Percentiles rank a stretch among this genome's conserved stretches.
phyloP scores from a whole-genome alignment of 2,113 vertebrate genomes.

The Procavia capensis region DNA sequence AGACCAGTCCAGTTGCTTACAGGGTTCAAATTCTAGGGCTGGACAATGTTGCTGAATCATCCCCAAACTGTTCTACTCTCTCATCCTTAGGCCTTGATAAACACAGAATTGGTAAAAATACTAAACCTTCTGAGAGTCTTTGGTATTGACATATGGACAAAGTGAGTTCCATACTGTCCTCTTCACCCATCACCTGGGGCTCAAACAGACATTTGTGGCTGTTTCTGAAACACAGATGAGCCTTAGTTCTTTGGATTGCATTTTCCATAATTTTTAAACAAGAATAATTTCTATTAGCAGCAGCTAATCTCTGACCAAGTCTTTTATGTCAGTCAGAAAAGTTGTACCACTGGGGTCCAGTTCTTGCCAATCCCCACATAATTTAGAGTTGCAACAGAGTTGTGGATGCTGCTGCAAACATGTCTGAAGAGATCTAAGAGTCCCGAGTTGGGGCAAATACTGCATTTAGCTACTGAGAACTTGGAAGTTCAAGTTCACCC shows the following conservation, averaged over 20 bases:
- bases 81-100: neutral
- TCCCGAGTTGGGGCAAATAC: too few relatives aligned
- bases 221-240: neutral
- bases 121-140: neutral
- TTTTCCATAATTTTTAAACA: neutral
- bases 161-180: neutral
- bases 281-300: neutral
- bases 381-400: neutral
- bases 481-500: too few relatives aligned
- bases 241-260: neutral
- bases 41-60: neutral
- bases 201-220: neutral
- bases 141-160: neutral
- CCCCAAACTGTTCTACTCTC: neutral
- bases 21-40: neutral
- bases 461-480: too few relatives aligned
- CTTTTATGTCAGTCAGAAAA: neutral
- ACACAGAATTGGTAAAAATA: neutral
- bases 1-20: neutral
- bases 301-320: neutral
- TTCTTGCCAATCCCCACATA: conserved; percentile 16
- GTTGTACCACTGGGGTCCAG: neutral
- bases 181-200: too few relatives aligned
- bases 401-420: neutral
- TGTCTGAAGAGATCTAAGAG: neutral